Evolutionary conservation across 2,113 vertebrate species (phyloP).

Genomic region (Monopterus albus): DNA sequence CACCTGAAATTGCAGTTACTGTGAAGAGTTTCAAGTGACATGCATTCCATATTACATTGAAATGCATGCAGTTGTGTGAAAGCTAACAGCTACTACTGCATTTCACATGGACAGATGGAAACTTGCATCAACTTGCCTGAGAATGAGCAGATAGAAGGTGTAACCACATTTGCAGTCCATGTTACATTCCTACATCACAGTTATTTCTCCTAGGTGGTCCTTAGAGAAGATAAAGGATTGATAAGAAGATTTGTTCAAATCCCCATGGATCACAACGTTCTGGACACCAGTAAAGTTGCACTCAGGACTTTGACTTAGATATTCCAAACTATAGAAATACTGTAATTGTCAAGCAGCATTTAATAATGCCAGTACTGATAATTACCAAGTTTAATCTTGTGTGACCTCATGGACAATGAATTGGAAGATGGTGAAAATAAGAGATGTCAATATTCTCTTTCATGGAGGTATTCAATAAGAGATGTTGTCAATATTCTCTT

Average conservation of each 20-base stretch:
- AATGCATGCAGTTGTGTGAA: conserved; percentile 35
- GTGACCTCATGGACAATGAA: not conserved
- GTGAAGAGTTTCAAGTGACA: conserved; percentile 13
- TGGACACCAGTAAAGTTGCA: not conserved
- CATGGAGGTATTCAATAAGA: no score
- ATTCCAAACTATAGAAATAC: conserved; percentile 33
- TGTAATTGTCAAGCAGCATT: no score
- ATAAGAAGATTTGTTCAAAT: conserved; percentile 7
- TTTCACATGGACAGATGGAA: conserved; percentile 17
- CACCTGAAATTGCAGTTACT: conserved; percentile 6
- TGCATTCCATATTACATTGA: conserved; percentile 13
- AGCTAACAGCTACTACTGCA: conserved; percentile 27
- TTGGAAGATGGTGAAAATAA: not conserved
- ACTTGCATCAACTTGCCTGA: conserved; percentile 58
- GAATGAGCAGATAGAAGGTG: conserved; percentile 12
- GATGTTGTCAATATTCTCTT: not conserved
- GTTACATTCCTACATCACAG: conserved; percentile 48
- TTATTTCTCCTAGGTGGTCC: conserved; percentile 62
- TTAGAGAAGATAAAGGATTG: conserved; percentile 51
- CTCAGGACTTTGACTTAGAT: not conserved
- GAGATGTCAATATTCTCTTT: not conserved
- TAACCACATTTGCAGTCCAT: not conserved
- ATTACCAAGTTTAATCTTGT: not conserved
- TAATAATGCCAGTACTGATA: no score
- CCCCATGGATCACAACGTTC: conserved; percentile 2